phyloP scores from a whole-genome alignment of 1,140 invertebrate species.

The Mya arenaria region DNA sequence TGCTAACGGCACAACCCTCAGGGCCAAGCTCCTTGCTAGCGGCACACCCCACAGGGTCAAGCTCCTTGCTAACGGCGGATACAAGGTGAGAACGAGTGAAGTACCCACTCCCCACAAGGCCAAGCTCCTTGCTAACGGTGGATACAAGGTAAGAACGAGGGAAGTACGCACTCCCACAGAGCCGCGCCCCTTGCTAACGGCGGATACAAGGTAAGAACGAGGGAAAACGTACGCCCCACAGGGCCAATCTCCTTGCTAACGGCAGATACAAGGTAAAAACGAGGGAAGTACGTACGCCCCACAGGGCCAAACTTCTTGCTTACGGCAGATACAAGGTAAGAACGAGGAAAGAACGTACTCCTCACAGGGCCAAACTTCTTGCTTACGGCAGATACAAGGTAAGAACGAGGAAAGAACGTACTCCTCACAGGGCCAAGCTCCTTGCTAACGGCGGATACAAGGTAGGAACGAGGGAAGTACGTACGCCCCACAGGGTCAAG shows the following conservation, averaged over 20 bases:
- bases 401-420: constrained; percentile 75
- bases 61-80: constrained; percentile 71
- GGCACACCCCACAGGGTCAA: constrained; percentile 65
- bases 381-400: too few species aligned
- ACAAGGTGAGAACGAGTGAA: constrained; percentile 76
- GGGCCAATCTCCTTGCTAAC: too few species aligned
- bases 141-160: constrained; percentile 78
- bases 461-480: constrained; percentile 56
- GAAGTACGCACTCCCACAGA: not conserved
- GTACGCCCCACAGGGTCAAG: not conserved
- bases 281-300: too few species aligned
- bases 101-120: too few species aligned
- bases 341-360: constrained; percentile 72
- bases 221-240: too few species aligned
- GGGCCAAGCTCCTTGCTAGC: too few species aligned
- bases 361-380: constrained; percentile 67
- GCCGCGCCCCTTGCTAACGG: not conserved
- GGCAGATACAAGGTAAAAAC: too few species aligned
- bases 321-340: too few species aligned
- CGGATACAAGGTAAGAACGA: too few species aligned
- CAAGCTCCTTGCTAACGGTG: constrained; percentile 65
- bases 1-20: too few species aligned
- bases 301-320: too few species aligned
- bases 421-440: constrained; percentile 65
- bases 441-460: constrained; percentile 76